Conservation (phyloP, 2,888 invertebrate genomes). For the Noctua pronuba region DNA sequence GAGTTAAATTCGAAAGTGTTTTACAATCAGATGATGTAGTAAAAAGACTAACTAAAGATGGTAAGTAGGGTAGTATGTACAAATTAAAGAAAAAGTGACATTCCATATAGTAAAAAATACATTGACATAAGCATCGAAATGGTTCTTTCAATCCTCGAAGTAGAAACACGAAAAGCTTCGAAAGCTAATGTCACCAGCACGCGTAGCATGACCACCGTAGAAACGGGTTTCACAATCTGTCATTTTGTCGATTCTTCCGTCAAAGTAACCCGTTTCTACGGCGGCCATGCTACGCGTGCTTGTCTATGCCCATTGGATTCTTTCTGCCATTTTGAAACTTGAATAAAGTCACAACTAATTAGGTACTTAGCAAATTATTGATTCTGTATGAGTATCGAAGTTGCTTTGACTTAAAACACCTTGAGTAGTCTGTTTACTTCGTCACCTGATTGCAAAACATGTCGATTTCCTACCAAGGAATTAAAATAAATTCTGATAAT, state of each 20-base stretch:
- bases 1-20: conserved; percentile 34
- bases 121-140: background rate
- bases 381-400: background rate
- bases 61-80: conserved; percentile 6
- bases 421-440: background rate
- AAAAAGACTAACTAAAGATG: conserved; percentile 7
- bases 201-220: too few species aligned
- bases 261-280: too few species aligned
- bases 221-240: too few species aligned
- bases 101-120: background rate
- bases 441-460: conserved; percentile 22
- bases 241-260: too few species aligned
- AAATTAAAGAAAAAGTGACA: background rate
- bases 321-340: background rate
- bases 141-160: background rate
- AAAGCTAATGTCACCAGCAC: background rate
- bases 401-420: background rate
- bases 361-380: background rate
- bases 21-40: conserved; percentile 31
- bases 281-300: too few species aligned
- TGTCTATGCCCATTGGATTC: background rate
- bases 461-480: conserved; percentile 47
- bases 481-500: conserved; percentile 60
- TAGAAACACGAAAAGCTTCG: background rate
- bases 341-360: background rate